phyloP scores from a whole-genome alignment of 64 coral and sea anemone species.

The Montipora cactus region DNA sequence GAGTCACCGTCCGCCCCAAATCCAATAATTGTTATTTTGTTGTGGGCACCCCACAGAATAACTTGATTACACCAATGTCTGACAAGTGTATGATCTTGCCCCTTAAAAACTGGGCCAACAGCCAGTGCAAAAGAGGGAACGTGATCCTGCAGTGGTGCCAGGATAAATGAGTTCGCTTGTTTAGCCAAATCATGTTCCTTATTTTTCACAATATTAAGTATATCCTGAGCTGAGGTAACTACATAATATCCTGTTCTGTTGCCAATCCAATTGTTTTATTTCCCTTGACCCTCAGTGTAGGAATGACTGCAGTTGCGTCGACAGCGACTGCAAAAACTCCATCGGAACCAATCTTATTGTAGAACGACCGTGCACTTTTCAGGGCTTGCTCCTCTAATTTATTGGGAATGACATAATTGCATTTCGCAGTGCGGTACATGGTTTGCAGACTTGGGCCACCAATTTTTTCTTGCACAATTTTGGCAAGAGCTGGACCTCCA shows the following conservation, averaged over 20 bases:
- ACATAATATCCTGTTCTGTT: not conserved
- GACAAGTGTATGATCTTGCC: constrained; percentile 26
- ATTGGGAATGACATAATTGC: too few species aligned
- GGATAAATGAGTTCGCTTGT: constrained; percentile 56
- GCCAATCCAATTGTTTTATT: constrained; percentile 38
- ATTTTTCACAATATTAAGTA: constrained; percentile 15
- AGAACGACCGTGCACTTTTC: not conserved
- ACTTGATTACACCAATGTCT: constrained; percentile 45
- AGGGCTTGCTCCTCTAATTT: not conserved
- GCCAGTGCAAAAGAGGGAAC: constrained; percentile 23
- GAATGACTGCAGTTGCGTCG: constrained; percentile 16
- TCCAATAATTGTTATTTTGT: constrained; percentile 19
- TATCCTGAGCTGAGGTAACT: constrained; percentile 47
- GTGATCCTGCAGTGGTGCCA: constrained; percentile 55
- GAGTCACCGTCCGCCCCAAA: constrained; percentile 41
- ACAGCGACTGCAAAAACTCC: constrained; percentile 8
- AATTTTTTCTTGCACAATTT: too few species aligned
- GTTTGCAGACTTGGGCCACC: constrained; percentile 9
- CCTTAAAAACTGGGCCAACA: constrained; percentile 41
- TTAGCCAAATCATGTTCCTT: constrained; percentile 29
- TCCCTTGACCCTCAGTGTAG: constrained; percentile 1
- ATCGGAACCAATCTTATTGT: constrained; percentile 17
- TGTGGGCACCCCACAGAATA: constrained; percentile 12
- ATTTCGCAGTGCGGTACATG: too few species aligned
- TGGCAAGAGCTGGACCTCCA: too few species aligned